phyloP scores from a whole-genome alignment of 64 coral and sea anemone species.

The Stichodactyla helianthus region DNA sequence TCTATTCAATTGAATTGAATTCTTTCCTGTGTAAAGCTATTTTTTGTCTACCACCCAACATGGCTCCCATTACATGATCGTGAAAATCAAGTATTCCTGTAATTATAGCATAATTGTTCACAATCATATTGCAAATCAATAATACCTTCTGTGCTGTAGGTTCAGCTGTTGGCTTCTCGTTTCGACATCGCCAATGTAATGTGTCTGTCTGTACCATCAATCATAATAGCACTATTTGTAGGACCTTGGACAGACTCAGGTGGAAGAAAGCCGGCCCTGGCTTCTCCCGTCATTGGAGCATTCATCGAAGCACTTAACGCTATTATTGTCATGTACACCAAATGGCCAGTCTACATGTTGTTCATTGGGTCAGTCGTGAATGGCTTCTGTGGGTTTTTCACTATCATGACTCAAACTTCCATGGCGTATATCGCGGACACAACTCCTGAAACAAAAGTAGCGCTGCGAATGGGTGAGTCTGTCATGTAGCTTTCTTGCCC shows the following conservation, averaged over 20 bases:
- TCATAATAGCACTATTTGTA: constrained; percentile 61
- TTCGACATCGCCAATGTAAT: constrained; percentile 66
- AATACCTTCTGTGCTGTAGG: constrained; percentile 21
- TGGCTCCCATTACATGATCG: too few relatives aligned
- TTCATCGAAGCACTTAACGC: constrained; percentile 63
- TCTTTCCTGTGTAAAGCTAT: too few relatives aligned
- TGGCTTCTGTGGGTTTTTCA: constrained; percentile 73
- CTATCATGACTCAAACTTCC: constrained; percentile 66
- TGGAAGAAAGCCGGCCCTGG: constrained; percentile 63
- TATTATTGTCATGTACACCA: constrained; percentile 72
- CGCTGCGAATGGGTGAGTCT: constrained; percentile 68
- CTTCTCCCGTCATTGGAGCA: constrained; percentile 66
- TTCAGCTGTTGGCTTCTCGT: constrained; percentile 49
- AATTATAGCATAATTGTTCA: too few relatives aligned
- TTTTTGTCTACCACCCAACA: too few relatives aligned
- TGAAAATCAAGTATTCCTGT: too few relatives aligned
- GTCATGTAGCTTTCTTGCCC: background rate
- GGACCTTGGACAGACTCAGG: constrained; percentile 96
- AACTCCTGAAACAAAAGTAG: constrained; percentile 45
- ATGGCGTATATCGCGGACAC: constrained; percentile 89
- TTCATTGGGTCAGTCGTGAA: constrained; percentile 80
- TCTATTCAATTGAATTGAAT: too few relatives aligned
- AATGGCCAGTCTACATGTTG: constrained; percentile 65
- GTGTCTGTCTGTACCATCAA: constrained; percentile 70
- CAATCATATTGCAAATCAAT: too few relatives aligned